A percentile compares a stretch with the other conserved stretches of the same genome.
Conservation (phyloP, 2,113 vertebrate genomes). For the Brevimyrus niger region DNA sequence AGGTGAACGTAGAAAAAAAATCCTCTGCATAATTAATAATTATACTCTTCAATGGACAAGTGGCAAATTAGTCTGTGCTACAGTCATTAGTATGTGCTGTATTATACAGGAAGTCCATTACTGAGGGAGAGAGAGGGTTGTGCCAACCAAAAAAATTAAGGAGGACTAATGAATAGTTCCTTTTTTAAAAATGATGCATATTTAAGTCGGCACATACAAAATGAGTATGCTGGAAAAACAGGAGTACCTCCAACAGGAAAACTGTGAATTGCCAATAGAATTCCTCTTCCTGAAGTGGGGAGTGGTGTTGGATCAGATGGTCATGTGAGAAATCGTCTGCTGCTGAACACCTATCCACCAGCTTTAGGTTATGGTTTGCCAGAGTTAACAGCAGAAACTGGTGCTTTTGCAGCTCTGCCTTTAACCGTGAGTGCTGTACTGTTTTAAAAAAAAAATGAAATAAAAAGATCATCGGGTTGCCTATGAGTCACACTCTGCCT, state of each 20-base stretch:
- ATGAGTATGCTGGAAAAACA: not conserved
- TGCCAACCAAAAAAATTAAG: not conserved
- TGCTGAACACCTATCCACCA: not conserved
- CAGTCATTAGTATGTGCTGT: not conserved
- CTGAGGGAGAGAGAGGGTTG: not conserved
- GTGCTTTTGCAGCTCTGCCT: not conserved
- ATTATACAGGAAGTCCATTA: not conserved
- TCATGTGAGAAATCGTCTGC: not conserved
- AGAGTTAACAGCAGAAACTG: not conserved
- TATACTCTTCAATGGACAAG: not conserved
- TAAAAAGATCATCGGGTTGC: not conserved
- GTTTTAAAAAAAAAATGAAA: not conserved
- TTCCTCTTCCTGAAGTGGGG: not conserved
- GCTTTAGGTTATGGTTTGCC: not conserved
- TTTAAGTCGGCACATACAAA: not conserved
- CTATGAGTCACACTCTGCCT: not conserved
- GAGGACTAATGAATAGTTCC: not conserved
- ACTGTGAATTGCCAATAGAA: not conserved
- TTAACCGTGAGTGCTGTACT: not conserved
- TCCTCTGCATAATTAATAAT: not conserved
- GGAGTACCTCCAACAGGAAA: not conserved
- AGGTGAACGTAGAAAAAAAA: not conserved
- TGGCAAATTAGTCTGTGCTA: not conserved
- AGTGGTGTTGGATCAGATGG: not conserved
- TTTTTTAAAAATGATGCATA: not conserved